Evolutionary conservation across 2,797 vertebrate genomes (phyloP).

Genomic region (Microchirus variegatus): DNA sequence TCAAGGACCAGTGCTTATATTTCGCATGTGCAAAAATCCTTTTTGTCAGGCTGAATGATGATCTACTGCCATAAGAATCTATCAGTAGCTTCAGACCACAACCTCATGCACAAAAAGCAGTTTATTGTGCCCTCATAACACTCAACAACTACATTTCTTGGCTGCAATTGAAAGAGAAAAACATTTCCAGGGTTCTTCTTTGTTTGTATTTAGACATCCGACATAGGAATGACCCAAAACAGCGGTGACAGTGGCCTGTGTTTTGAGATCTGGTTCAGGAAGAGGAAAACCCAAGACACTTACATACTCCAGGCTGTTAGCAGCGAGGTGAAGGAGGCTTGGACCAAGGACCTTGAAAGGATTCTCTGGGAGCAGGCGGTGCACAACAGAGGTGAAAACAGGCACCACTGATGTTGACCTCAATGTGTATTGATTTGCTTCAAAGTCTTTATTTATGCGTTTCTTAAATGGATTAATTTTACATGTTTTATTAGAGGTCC

Average conservation of each 20-base stretch:
- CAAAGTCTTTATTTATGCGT: not conserved
- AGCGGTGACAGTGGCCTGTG: slow-evolving; percentile 83
- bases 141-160: no score
- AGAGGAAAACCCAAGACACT: slow-evolving; percentile 86
- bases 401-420: no score
- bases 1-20: no score
- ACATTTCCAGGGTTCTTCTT: not conserved
- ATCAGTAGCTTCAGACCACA: no score
- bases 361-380: slow-evolving; percentile 89
- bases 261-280: slow-evolving; percentile 89
- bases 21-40: no score
- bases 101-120: no score
- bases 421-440: not conserved
- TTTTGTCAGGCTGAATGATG: no score
- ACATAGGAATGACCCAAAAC: slow-evolving; percentile 87
- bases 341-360: slow-evolving; percentile 84
- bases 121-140: no score
- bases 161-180: no score
- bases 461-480: not conserved
- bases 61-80: no score
- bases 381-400: slow-evolving; percentile 80
- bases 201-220: slow-evolving; percentile 77
- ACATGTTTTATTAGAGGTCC: slow-evolving; percentile 75
- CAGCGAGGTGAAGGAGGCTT: slow-evolving; percentile 78
- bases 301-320: slow-evolving; percentile 80